A percentile compares a stretch with the other conserved stretches of the same genome.
Conservation (phyloP, 2,113 vertebrate genomes). For the Carassius carassius region DNA sequence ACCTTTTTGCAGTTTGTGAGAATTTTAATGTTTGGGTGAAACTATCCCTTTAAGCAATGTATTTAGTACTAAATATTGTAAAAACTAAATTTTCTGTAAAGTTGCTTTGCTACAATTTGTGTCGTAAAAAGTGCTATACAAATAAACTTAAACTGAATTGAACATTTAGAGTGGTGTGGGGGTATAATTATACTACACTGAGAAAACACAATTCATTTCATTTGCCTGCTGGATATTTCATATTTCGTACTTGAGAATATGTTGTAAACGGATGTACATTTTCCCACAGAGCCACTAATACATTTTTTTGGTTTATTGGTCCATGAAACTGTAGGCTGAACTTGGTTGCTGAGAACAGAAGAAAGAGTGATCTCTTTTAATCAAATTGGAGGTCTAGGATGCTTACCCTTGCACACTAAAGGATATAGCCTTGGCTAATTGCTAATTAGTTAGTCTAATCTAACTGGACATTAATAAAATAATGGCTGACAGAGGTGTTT, state of each 20-base stretch:
- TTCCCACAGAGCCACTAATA: constrained; percentile 63
- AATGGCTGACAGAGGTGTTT: constrained; percentile 56
- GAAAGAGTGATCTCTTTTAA: constrained; percentile 61
- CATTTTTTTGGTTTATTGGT: constrained; percentile 54
- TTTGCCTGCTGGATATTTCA: background rate
- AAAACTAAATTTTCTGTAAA: too few relatives aligned
- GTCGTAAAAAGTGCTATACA: too few relatives aligned
- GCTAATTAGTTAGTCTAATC: constrained; percentile 65
- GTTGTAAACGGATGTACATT: constrained; percentile 55
- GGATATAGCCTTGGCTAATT: constrained; percentile 49
- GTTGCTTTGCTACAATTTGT: too few relatives aligned
- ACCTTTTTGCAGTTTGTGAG: background rate
- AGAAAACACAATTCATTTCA: background rate
- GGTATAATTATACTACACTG: background rate
- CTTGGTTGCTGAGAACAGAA: constrained; percentile 57
- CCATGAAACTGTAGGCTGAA: constrained; percentile 48
- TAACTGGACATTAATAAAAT: constrained; percentile 56
- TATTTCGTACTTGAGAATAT: background rate
- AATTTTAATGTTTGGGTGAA: background rate
- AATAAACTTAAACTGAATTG: too few relatives aligned
- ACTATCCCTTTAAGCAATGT: background rate
- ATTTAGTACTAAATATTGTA: background rate
- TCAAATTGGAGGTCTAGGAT: constrained; percentile 62
- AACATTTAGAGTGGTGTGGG: too few relatives aligned
- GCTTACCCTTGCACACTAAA: constrained; percentile 43